Evolutionary conservation across 92 coral and sea anemone genomes (phyloP).

Genomic region (Ricordea florida): DNA sequence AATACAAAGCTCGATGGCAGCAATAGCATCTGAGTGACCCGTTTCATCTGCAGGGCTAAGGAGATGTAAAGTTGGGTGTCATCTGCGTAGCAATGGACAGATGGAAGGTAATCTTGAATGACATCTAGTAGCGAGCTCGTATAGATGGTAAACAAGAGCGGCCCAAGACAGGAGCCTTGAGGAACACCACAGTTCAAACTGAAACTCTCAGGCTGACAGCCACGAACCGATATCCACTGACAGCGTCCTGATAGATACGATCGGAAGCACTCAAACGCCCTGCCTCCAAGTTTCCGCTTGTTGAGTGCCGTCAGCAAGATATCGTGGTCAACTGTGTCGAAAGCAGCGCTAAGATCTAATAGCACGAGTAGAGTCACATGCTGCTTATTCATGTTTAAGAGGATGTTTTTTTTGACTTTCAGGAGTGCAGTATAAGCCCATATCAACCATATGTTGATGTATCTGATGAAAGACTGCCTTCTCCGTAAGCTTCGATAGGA

Average conservation of each 20-base stretch:
- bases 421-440: neutral
- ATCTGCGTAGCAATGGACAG: slow-evolving; percentile 24
- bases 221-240: slow-evolving; percentile 24
- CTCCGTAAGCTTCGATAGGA: no score
- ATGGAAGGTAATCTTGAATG: slow-evolving; percentile 2
- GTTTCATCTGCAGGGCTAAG: neutral
- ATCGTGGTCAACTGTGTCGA: no score
- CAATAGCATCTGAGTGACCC: neutral
- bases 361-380: no score
- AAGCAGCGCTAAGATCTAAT: no score
- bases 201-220: slow-evolving; percentile 15
- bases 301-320: no score
- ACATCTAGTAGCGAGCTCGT: slow-evolving; percentile 14
- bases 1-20: neutral
- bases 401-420: neutral
- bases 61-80: slow-evolving; percentile 5
- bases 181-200: slow-evolving; percentile 21
- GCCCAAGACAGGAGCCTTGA: slow-evolving; percentile 45
- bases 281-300: no score
- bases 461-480: no score
- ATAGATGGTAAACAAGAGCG: slow-evolving; percentile 17
- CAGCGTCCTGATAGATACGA: slow-evolving; percentile 5
- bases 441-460: no score
- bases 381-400: no score
- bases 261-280: neutral